phyloP scores from a whole-genome alignment of 2,888 invertebrate genomes.

The Sesia bembeciformis region DNA sequence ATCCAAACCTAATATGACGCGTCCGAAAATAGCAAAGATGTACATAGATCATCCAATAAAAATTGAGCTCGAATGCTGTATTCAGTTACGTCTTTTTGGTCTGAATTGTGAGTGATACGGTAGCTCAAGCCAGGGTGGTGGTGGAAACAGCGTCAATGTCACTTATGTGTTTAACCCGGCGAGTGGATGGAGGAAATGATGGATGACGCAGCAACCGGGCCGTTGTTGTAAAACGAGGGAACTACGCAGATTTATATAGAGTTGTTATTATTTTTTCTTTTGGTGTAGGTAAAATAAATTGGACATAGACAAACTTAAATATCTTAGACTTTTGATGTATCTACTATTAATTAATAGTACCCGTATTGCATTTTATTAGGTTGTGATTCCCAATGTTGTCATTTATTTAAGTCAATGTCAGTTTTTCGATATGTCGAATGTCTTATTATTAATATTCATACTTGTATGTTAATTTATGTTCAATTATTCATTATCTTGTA shows the following conservation, averaged over 20 bases:
- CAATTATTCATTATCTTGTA: too few relatives aligned
- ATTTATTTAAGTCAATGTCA: too few relatives aligned
- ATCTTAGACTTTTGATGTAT: too few relatives aligned
- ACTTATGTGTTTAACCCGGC: conserved; percentile 73
- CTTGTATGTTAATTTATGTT: too few relatives aligned
- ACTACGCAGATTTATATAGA: conserved; percentile 31
- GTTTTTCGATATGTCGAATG: too few relatives aligned
- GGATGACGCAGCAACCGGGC: conserved; percentile 56
- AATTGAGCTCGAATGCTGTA: conserved; percentile 22
- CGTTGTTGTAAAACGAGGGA: conserved; percentile 44
- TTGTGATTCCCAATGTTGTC: too few relatives aligned
- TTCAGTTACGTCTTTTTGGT: conserved; percentile 9
- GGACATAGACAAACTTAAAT: too few relatives aligned
- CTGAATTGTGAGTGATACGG: conserved; percentile 11
- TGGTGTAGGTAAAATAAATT: too few relatives aligned
- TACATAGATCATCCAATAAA: conserved; percentile 36
- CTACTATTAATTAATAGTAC: too few relatives aligned
- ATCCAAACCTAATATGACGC: conserved; percentile 40
- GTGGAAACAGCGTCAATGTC: conserved; percentile 61
- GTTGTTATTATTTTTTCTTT: conserved; percentile 19
- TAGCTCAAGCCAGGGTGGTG: conserved; percentile 23
- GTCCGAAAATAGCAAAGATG: conserved; percentile 33
- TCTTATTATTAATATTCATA: too few relatives aligned
- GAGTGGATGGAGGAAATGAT: conserved; percentile 73
- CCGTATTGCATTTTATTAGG: too few relatives aligned